phyloP scores from a whole-genome alignment of 2,797 vertebrate species.

The Thalassophryne amazonica region DNA sequence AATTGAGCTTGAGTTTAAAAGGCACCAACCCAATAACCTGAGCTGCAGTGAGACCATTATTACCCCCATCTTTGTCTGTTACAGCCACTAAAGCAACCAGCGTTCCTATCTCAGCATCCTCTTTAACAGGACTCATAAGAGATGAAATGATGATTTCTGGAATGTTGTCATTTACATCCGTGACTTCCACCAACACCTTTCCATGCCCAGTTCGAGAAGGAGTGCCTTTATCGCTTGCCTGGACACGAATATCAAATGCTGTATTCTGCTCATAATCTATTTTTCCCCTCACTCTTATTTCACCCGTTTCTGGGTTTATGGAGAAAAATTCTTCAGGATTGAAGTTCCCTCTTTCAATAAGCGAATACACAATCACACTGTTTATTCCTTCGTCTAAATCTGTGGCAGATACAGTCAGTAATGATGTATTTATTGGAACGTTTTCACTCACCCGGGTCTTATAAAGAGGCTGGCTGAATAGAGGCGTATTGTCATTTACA shows the following conservation, averaged over 20 bases:
- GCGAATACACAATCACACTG: constrained; percentile 71
- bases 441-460: constrained; percentile 75
- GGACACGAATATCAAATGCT: constrained; percentile 74
- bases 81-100: constrained; percentile 69
- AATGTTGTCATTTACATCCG: constrained; percentile 65
- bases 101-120: constrained; percentile 61
- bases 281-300: constrained; percentile 63
- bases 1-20: constrained; percentile 64
- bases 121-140: constrained; percentile 58
- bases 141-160: constrained; percentile 68
- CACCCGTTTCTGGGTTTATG: constrained; percentile 68
- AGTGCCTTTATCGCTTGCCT: constrained; percentile 74
- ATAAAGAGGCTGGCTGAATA: constrained; percentile 68
- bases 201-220: constrained; percentile 70
- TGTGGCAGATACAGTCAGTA: constrained; percentile 60
- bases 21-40: constrained; percentile 29
- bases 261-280: constrained; percentile 74
- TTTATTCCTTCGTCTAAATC: constrained; percentile 70
- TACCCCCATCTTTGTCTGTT: constrained; percentile 66
- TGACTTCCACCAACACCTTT: constrained; percentile 71
- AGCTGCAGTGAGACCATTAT: constrained; percentile 60
- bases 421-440: constrained; percentile 25
- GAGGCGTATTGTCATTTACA: constrained; percentile 75
- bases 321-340: constrained; percentile 41
- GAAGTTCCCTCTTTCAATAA: constrained; percentile 58